Evolutionary conservation across 2,888 invertebrate species (phyloP).

Genomic region (Eupithecia exiguata): DNA sequence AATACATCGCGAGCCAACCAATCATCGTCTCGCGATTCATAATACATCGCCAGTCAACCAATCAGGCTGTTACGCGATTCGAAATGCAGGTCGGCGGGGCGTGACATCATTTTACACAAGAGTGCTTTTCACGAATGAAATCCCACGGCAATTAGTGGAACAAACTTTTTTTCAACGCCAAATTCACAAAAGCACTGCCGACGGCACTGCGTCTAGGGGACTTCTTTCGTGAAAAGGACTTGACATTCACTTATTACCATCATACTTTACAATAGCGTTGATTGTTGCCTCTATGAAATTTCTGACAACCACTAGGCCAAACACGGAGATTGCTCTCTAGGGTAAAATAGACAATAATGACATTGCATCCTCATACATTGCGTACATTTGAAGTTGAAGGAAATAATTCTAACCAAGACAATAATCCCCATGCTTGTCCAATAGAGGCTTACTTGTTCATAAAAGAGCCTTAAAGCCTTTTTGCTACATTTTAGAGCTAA

Average conservation of each 20-base stretch:
- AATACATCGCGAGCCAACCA: constrained; percentile 67
- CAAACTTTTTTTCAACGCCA: no score
- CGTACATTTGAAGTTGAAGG: no score
- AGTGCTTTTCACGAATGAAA: no score
- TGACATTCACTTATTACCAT: not conserved
- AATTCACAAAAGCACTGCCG: no score
- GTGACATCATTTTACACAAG: not conserved
- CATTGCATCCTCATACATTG: no score
- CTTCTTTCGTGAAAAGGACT: not conserved
- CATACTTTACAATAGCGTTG: not conserved
- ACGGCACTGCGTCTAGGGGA: no score
- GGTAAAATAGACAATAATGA: no score
- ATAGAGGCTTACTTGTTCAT: not conserved
- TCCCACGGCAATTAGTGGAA: no score
- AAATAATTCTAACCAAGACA: no score
- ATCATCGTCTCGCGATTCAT: constrained; percentile 65
- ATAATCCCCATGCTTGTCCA: no score
- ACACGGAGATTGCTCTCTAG: no score
- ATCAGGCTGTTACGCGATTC: constrained; percentile 44
- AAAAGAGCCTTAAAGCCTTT: not conserved
- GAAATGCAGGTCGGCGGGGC: constrained; percentile 59
- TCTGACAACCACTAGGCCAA: not conserved
- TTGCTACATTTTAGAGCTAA: not conserved
- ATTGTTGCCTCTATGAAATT: not conserved
- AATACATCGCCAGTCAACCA: constrained; percentile 1